These are phyloP conservation scores for Creontiades dilutus DNA, from an alignment of 2,888 invertebrate genomes.

Conservation along the genomic window DNA sequence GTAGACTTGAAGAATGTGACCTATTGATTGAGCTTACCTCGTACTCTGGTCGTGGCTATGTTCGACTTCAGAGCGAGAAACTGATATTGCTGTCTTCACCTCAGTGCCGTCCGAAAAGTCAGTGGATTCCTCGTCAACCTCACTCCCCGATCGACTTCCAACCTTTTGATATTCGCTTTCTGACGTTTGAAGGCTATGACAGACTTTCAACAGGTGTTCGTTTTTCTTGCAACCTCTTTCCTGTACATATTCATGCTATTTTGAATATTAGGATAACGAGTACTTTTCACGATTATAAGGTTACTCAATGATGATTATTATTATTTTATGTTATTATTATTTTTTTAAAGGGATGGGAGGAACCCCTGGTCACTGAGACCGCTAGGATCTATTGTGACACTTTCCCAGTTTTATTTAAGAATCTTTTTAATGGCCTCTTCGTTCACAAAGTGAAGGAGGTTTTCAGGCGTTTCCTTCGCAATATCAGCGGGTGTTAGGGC, in stretches of 20 bases:
- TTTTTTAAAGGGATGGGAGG: no score
- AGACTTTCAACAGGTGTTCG: neutral
- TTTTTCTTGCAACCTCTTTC: neutral
- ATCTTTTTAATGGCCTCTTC: no score
- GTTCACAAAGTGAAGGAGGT: no score
- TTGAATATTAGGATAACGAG: neutral
- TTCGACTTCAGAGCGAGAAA: neutral
- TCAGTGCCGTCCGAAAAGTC: neutral
- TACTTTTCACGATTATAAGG: neutral
- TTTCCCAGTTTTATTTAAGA: no score
- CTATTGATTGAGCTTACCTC: neutral
- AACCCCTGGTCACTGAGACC: no score
- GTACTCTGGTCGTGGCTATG: neutral
- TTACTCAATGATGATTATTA: no score
- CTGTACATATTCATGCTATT: neutral
- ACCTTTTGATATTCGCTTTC: slow-evolving; percentile 16
- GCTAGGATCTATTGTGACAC: no score
- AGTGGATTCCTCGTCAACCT: neutral
- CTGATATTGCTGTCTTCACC: neutral
- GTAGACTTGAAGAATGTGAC: no score
- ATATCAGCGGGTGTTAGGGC: no score
- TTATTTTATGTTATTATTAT: no score
- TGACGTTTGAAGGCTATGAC: neutral
- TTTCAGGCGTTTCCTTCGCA: no score
- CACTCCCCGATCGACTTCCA: neutral